phyloP scores from a whole-genome alignment of 2,888 invertebrate genomes.

The Lepidocyrtinus sp. region DNA sequence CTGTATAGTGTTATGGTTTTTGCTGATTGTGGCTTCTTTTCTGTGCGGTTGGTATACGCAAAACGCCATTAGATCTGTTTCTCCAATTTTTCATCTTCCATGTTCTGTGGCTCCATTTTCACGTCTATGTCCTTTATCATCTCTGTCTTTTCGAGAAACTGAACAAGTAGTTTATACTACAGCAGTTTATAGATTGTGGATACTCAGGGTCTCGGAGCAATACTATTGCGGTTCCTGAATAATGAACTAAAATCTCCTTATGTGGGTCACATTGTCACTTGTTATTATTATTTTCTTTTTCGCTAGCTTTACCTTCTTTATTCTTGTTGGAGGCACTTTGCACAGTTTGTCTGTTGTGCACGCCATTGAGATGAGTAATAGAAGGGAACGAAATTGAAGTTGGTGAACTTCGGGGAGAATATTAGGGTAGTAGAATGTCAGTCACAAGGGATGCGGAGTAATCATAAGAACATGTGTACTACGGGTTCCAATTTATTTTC shows the following conservation, averaged over 20 bases:
- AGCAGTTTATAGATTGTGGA: too few relatives aligned
- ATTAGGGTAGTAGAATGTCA: slow-evolving; percentile 29
- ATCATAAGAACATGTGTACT: slow-evolving; percentile 32
- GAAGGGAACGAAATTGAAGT: slow-evolving; percentile 7
- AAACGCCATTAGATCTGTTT: neutral
- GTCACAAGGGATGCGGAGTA: slow-evolving; percentile 36
- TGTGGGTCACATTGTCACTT: slow-evolving; percentile 46
- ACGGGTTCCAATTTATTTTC: slow-evolving; percentile 35
- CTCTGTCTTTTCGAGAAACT: neutral
- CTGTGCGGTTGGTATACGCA: neutral
- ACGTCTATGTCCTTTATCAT: slow-evolving; percentile 1
- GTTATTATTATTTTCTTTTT: slow-evolving; percentile 28
- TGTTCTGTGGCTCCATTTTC: neutral
- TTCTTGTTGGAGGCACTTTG: neutral
- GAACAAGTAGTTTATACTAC: neutral
- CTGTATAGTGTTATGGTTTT: neutral
- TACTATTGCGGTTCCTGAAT: slow-evolving; percentile 37
- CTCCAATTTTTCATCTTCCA: slow-evolving; percentile 6
- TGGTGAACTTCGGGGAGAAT: neutral
- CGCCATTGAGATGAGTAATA: slow-evolving; percentile 6
- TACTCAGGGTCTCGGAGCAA: too few relatives aligned
- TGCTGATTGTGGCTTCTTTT: neutral
- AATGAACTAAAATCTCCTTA: slow-evolving; percentile 51
- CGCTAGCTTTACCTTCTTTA: neutral
- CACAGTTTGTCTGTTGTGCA: neutral